These are phyloP conservation scores for Orthosia gracilis DNA, from an alignment of 2,888 invertebrate species.

Conservation along the genomic window DNA sequence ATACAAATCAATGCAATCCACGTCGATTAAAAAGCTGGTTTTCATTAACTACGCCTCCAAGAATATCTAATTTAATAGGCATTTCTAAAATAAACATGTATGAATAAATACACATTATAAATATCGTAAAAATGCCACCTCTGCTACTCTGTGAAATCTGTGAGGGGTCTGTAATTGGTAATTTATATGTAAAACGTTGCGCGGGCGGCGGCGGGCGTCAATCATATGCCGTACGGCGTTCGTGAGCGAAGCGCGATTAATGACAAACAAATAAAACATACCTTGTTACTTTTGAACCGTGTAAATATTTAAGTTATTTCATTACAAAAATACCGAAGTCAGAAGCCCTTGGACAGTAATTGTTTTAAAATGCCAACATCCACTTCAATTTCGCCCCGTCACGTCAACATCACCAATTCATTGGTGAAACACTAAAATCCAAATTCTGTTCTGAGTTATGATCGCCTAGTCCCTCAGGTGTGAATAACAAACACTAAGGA, in stretches of 20 bases:
- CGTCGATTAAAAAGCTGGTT: slow-evolving; percentile 58
- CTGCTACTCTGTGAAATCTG: slow-evolving; percentile 69
- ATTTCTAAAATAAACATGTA: slow-evolving; percentile 54
- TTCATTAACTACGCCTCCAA: slow-evolving; percentile 44
- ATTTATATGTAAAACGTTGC: slow-evolving; percentile 89
- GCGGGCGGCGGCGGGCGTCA: slow-evolving; percentile 81
- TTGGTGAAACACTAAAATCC: slow-evolving; percentile 10
- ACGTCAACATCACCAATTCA: background rate
- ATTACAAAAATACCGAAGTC: slow-evolving; percentile 24
- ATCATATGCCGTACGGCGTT: slow-evolving; percentile 72
- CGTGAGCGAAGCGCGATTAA: slow-evolving; percentile 61
- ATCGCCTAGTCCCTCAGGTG: slow-evolving; percentile 32
- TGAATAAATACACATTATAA: slow-evolving; percentile 48
- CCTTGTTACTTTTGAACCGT: slow-evolving; percentile 54
- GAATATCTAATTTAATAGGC: slow-evolving; percentile 44
- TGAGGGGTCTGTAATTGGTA: slow-evolving; percentile 79
- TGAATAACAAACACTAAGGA: slow-evolving; percentile 44
- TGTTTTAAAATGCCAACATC: slow-evolving; percentile 27
- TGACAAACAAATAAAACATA: slow-evolving; percentile 69
- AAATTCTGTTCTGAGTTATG: slow-evolving; percentile 26
- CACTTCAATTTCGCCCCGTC: background rate
- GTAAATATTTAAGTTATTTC: slow-evolving; percentile 42
- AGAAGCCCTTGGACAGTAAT: slow-evolving; percentile 17
- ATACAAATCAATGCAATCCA: slow-evolving; percentile 54
- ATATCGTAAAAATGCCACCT: slow-evolving; percentile 71